Percentiles rank a stretch among this genome's conserved stretches.
Evolutionary conservation across 2,888 invertebrate genomes (phyloP).

Genomic region (Leptinotarsa juncta): DNA sequence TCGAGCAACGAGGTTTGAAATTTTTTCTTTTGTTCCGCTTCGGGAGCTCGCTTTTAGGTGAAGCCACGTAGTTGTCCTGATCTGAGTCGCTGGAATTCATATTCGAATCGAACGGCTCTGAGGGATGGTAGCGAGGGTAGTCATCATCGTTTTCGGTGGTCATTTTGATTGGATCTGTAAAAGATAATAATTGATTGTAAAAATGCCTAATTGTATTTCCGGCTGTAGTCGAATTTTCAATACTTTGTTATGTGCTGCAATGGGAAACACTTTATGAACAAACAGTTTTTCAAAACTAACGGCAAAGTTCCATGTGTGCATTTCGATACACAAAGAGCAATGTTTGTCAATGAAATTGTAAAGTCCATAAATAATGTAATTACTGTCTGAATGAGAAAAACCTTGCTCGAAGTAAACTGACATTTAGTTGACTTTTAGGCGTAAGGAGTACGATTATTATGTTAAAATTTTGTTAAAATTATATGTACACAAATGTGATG

Average conservation of each 20-base stretch:
- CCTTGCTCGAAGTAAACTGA: neutral
- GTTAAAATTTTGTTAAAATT: conserved; percentile 42
- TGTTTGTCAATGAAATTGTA: conserved; percentile 28
- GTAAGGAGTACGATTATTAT: conserved; percentile 3
- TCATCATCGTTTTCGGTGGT: conserved; percentile 58
- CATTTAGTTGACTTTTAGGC: conserved; percentile 14
- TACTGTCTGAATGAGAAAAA: conserved; percentile 8
- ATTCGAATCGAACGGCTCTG: conserved; percentile 52
- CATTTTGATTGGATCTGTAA: conserved; percentile 63
- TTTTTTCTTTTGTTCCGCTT: conserved; percentile 83
- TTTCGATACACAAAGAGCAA: conserved; percentile 31
- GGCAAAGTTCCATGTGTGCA: conserved; percentile 28
- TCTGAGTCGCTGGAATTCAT: conserved; percentile 71
- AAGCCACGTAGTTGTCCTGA: conserved; percentile 60
- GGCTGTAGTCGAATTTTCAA: too few relatives aligned
- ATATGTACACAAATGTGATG: conserved; percentile 36
- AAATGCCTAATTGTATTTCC: too few relatives aligned
- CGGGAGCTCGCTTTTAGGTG: conserved; percentile 68
- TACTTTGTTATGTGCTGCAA: neutral
- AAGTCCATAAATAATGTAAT: conserved; percentile 28
- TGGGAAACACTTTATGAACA: neutral
- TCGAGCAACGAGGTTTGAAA: conserved; percentile 79
- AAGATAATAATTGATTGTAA: conserved; percentile 40
- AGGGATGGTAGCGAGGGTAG: conserved; percentile 55
- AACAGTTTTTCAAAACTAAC: conserved; percentile 23